Conservation (phyloP, 1,140 invertebrate species). For the Drosophila sproati region DNA sequence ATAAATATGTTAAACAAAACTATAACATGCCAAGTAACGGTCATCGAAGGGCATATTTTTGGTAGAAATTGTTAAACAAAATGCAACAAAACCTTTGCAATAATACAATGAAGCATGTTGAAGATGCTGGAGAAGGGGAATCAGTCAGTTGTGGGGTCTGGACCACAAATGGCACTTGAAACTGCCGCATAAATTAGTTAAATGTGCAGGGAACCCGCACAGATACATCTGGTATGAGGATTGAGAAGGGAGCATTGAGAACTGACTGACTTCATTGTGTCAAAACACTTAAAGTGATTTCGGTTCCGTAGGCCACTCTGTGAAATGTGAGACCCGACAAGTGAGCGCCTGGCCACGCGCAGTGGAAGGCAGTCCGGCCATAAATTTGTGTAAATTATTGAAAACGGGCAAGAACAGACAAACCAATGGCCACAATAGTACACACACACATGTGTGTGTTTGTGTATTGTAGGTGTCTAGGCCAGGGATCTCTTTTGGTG, state of each 20-base stretch:
- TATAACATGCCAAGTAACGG: conserved; percentile 62
- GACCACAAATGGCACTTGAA: conserved; percentile 77
- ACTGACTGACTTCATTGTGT: conserved; percentile 75
- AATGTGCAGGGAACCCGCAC: conserved; percentile 68
- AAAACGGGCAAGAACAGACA: conserved; percentile 40
- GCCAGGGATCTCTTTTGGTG: conserved; percentile 33
- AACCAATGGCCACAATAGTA: conserved; percentile 16
- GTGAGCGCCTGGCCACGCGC: conserved; percentile 55
- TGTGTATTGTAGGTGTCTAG: conserved; percentile 67
- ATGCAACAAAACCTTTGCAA: conserved; percentile 77
- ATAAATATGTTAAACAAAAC: conserved; percentile 79
- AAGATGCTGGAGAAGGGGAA: conserved; percentile 2
- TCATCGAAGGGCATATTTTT: conserved; percentile 37
- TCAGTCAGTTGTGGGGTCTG: conserved; percentile 57
- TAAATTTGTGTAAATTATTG: conserved; percentile 79
- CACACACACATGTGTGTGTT: neutral
- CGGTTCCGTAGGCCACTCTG: conserved; percentile 31
- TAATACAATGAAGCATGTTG: conserved; percentile 30
- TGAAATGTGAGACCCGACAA: conserved; percentile 59
- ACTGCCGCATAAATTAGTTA: conserved; percentile 72
- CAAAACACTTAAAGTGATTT: conserved; percentile 76
- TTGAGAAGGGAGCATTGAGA: conserved; percentile 20
- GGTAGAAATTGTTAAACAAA: conserved; percentile 58
- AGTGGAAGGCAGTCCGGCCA: conserved; percentile 50
- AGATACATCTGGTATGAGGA: neutral